Base-by-base conservation (phyloP, 2,113 vertebrate species). In the Malurus alboscapulatus region DNA sequence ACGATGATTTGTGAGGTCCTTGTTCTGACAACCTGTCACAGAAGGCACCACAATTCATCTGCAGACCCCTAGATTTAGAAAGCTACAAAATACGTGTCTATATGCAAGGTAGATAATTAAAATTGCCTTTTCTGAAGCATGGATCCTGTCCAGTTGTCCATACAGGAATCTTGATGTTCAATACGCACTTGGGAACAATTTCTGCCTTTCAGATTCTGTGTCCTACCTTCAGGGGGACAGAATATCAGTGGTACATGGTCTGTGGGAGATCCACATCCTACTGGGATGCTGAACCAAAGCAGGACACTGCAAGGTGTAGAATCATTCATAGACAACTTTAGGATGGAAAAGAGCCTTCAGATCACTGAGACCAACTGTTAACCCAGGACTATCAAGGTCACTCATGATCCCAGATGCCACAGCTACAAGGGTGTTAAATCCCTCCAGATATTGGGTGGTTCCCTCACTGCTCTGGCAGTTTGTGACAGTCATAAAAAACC, bases 1-100 rank as follows among this genome's bases (percentile, higher is more conserved):
- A 38, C 4, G 0, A 2, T 12, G 17, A 63, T 25, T 38, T 45
- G 6, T 47, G 53, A 63, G 34, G 9, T 4, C 17, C 2, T 42
- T 26, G 10, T 10, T 83, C 53, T 59, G 57, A 55, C 3, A 40
- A 53, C 25, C 25, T 71, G 8, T 16, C 24, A 48, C 17, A 14
- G 18, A 40, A 76, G 8, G 5, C 24, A 36, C 12, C 26, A 27
- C 18, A 6, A 51, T 42, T 67, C 30, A 34, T 5, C 42, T 69
- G 25, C 36, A 55, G 34, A 9, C 3, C 72, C 7, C 44, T 42
- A 36, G 15, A 24, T 50, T 74, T 40, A 63, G 25, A 80, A 40
- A 55, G 18, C 13, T 76, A 22, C 2, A 55, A 27, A 34, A 4
- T 38, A 22, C 8, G 2, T 51, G 4, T 57, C 45, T 40, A 7